A percentile compares a stretch with the other conserved stretches of the same genome.
Conservation (phyloP, 2,888 invertebrate genomes). For the Cepaea hortensis region DNA sequence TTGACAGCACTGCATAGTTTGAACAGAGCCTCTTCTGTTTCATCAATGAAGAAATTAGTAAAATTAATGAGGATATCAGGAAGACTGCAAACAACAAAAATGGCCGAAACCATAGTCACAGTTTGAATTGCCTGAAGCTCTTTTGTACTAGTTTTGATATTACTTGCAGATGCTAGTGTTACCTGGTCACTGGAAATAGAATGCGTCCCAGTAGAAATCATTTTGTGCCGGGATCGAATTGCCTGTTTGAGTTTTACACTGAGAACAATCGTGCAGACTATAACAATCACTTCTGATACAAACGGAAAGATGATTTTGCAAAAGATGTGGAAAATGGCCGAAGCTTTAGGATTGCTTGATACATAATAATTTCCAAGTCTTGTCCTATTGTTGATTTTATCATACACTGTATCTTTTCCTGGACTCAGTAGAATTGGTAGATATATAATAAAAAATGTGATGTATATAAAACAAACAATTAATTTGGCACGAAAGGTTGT, state of each 20-base stretch:
- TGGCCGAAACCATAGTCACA: slow-evolving; percentile 13
- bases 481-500: not conserved
- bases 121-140: slow-evolving; percentile 16
- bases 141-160: not conserved
- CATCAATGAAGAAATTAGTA: not conserved
- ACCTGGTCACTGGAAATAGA: not conserved
- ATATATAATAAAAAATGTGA: not conserved
- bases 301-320: not conserved
- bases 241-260: slow-evolving; percentile 9
- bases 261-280: slow-evolving; percentile 1
- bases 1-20: too few relatives aligned
- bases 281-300: not conserved
- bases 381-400: not conserved
- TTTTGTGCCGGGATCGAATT: not conserved
- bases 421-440: slow-evolving; percentile 12
- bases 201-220: not conserved
- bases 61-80: slow-evolving; percentile 18
- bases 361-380: not conserved
- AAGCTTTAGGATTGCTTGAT: not conserved
- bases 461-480: not conserved
- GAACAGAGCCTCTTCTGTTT: not conserved
- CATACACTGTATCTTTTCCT: not conserved
- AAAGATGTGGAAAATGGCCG: not conserved
- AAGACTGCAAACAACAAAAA: slow-evolving; percentile 14
- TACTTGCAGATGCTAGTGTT: not conserved